Base-by-base conservation (phyloP, 2,888 invertebrate species). In the Drosophila flavopinicola region DNA sequence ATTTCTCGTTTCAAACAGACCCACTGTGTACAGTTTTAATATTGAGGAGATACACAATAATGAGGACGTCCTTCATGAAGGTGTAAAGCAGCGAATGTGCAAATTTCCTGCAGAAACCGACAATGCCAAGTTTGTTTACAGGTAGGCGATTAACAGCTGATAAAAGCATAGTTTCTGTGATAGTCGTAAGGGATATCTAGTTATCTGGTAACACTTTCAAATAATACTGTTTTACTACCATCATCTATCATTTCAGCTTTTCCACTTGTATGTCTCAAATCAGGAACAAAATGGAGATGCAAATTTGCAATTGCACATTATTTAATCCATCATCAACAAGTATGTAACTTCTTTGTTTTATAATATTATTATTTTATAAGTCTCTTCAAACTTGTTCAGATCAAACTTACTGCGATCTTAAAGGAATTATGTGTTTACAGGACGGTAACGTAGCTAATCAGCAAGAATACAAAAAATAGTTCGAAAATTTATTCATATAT, bases 231-330 rank as follows among this genome's bases (percentile, higher is more conserved):
- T 35, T 1, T 17, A 7, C 3, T 20, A 3, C 1, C 6, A 17
- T 37, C n/a, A 6, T 9, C 6, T 7, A 37, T 15, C 2, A 2
- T 24, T 17, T 1, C 29, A 88, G 89, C 39, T 89, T 88, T 66
- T 85, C 88, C 3, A 75, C 72, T 6, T 89, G 89, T 47, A 87
- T 89, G 80, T 77, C 82, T 3, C 68, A 83, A 56, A 60, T 84
- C 17, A 74, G 88, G 39, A 74, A 78, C 48, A 13, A 75, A 56
- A 66, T 85, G 33, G 89, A 89, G 58, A 65, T 87, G 44, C 37
- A 78, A 25, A 10, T 59, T 3, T 89, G 89, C 49, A 89, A 89
- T 57, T 89, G 89, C 47, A 88, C 89, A 1, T 52, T 88, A 24
- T 78, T 78, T 42, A 78, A 74, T 35, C 67, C 86, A 4, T 63